These are phyloP conservation scores for Antigone vipio DNA, from an alignment of 2,113 vertebrate species.

Conservation along the genomic window DNA sequence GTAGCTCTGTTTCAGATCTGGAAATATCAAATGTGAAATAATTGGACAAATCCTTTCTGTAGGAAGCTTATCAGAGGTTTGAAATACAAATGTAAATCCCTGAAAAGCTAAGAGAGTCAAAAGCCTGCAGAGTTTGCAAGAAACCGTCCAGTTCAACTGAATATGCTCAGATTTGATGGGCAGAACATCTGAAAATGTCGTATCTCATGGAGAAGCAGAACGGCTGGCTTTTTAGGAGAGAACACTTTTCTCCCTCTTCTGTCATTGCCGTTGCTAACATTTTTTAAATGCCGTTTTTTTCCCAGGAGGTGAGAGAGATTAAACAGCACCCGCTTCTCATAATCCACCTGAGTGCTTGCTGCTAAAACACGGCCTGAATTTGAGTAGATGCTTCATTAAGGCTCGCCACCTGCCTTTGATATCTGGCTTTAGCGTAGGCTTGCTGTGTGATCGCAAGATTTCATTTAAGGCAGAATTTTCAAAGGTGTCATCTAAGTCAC, in stretches of 20 bases:
- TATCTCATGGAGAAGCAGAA: background rate
- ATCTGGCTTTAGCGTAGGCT: background rate
- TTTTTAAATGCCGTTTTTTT: conserved; percentile 39
- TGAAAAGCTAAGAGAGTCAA: background rate
- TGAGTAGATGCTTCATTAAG: conserved; percentile 34
- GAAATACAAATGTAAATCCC: conserved; percentile 16
- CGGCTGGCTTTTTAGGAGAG: background rate
- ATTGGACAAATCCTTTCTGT: background rate
- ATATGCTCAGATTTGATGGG: background rate
- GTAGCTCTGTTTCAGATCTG: background rate
- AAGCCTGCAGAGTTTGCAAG: background rate
- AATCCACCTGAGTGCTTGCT: conserved; percentile 4
- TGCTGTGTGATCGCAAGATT: background rate
- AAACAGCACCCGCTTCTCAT: background rate
- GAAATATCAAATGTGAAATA: background rate
- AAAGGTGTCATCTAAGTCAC: background rate
- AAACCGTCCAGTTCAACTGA: background rate
- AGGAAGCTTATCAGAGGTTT: background rate
- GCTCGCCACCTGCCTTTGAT: conserved; percentile 12
- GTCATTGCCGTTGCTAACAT: background rate
- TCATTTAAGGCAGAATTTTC: conserved; percentile 8
- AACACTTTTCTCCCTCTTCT: background rate
- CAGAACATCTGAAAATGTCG: background rate
- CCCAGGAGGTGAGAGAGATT: background rate
- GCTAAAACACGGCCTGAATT: conserved; percentile 18